These are phyloP conservation scores for Dryas iulia DNA, from an alignment of 1,140 invertebrate species.

Conservation along the genomic window DNA sequence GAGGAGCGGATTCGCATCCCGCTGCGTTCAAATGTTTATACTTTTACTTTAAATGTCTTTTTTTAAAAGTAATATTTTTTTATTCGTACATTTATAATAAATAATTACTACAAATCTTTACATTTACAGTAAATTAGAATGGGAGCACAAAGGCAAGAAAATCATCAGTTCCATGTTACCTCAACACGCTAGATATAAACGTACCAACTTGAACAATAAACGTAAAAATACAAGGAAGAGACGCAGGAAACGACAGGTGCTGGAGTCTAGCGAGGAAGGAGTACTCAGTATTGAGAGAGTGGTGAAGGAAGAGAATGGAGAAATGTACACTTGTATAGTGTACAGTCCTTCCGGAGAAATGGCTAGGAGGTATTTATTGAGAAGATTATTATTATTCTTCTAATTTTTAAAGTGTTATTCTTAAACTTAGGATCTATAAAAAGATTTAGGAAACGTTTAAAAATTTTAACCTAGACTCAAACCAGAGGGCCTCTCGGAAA, in stretches of 20 bases:
- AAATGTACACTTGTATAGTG: slow-evolving; percentile 91
- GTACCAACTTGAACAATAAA: slow-evolving; percentile 35
- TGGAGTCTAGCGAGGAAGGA: slow-evolving; percentile 67
- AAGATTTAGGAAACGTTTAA: too few relatives aligned
- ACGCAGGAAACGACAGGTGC: slow-evolving; percentile 64
- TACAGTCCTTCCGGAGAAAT: slow-evolving; percentile 88
- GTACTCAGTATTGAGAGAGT: slow-evolving; percentile 87
- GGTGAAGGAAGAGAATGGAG: slow-evolving; percentile 84
- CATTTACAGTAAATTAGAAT: slow-evolving; percentile 73
- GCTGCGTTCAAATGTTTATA: too few relatives aligned
- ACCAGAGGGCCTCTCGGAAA: too few relatives aligned
- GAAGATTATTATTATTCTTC: too few relatives aligned
- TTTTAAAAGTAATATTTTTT: too few relatives aligned
- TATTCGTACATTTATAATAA: too few relatives aligned
- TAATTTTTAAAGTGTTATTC: too few relatives aligned
- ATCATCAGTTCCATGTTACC: slow-evolving; percentile 57
- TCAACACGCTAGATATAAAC: slow-evolving; percentile 58
- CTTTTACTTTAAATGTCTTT: too few relatives aligned
- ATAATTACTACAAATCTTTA: neutral
- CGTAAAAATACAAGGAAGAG: slow-evolving; percentile 42
- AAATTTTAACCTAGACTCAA: too few relatives aligned
- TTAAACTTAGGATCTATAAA: too few relatives aligned
- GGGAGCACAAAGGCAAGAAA: slow-evolving; percentile 73
- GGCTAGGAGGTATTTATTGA: slow-evolving; percentile 80
- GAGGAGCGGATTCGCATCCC: too few relatives aligned